Percentiles rank a stretch among this genome's conserved stretches.
Conservation (phyloP, 2,797 vertebrate species). For the Decapterus maruadsi region DNA sequence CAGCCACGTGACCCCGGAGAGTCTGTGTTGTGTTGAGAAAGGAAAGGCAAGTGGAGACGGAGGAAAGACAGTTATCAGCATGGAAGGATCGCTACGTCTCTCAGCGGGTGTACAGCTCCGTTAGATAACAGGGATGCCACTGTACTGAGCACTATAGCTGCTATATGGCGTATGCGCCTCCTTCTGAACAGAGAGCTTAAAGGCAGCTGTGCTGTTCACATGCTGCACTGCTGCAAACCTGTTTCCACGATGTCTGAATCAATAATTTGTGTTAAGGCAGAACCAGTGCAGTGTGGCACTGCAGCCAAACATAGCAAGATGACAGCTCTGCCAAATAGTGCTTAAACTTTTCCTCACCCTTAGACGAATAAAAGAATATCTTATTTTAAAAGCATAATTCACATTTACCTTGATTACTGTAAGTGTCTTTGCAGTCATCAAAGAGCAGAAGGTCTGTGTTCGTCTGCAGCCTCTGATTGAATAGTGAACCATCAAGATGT, state of each 20-base stretch:
- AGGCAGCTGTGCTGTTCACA: neutral
- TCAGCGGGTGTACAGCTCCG: slow-evolving; percentile 22
- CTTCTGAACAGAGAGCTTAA: neutral
- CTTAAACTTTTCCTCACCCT: neutral
- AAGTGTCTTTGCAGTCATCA: neutral
- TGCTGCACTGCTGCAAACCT: neutral
- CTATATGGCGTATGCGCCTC: neutral
- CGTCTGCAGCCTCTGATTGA: neutral
- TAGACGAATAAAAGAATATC: too few relatives aligned
- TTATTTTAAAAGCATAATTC: neutral
- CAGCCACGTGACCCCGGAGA: slow-evolving; percentile 45
- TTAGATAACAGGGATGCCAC: slow-evolving; percentile 13
- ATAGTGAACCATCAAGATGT: neutral
- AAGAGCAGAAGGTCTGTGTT: slow-evolving; percentile 6
- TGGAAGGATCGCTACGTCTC: slow-evolving; percentile 51
- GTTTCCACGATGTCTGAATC: neutral
- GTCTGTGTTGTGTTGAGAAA: slow-evolving; percentile 53
- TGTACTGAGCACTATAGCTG: neutral
- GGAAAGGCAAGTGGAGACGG: neutral
- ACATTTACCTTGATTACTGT: neutral
- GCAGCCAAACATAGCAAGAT: neutral
- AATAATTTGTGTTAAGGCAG: neutral
- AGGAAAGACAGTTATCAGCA: slow-evolving; percentile 6
- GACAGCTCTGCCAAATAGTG: neutral
- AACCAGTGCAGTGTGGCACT: neutral